phyloP scores from a whole-genome alignment of 2,888 invertebrate species.

The Hydriomena furcata region DNA sequence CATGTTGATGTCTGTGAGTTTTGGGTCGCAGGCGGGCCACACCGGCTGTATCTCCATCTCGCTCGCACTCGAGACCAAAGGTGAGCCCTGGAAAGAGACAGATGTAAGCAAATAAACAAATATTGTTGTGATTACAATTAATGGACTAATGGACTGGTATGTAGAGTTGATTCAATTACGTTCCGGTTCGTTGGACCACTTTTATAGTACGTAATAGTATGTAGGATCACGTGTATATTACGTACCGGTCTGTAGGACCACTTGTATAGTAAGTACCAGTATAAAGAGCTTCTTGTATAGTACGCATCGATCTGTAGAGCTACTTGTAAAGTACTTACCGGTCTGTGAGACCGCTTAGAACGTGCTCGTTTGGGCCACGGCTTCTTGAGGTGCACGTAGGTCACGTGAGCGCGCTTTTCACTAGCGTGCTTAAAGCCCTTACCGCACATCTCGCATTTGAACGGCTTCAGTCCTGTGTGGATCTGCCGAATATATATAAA shows the following conservation, averaged over 20 bases:
- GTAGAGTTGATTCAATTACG: too few relatives aligned
- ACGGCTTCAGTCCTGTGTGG: constrained; percentile 67
- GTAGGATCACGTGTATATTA: too few relatives aligned
- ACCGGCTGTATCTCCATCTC: constrained; percentile 56
- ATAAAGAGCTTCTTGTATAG: too few relatives aligned
- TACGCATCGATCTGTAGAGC: too few relatives aligned
- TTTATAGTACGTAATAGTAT: too few relatives aligned
- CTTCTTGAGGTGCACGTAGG: constrained; percentile 73
- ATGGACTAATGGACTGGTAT: too few relatives aligned
- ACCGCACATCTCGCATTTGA: constrained; percentile 60
- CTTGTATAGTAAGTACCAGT: too few relatives aligned
- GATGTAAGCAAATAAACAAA: background rate
- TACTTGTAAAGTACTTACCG: background rate
- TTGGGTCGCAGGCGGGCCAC: constrained; percentile 63
- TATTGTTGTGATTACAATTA: too few relatives aligned
- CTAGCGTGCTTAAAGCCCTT: constrained; percentile 71
- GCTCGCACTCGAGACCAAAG: constrained; percentile 33
- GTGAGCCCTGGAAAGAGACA: constrained; percentile 44
- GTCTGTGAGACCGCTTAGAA: constrained; percentile 15
- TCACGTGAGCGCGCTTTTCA: constrained; percentile 68
- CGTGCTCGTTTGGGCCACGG: constrained; percentile 66
- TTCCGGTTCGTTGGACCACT: too few relatives aligned
- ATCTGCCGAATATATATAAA: constrained; percentile 47
- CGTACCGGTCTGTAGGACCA: too few relatives aligned
- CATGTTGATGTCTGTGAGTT: constrained; percentile 51